Percentiles rank a stretch among this genome's conserved stretches.
Evolutionary conservation across 2,113 vertebrate species (phyloP).

Genomic region (Neogobius melanostomus): DNA sequence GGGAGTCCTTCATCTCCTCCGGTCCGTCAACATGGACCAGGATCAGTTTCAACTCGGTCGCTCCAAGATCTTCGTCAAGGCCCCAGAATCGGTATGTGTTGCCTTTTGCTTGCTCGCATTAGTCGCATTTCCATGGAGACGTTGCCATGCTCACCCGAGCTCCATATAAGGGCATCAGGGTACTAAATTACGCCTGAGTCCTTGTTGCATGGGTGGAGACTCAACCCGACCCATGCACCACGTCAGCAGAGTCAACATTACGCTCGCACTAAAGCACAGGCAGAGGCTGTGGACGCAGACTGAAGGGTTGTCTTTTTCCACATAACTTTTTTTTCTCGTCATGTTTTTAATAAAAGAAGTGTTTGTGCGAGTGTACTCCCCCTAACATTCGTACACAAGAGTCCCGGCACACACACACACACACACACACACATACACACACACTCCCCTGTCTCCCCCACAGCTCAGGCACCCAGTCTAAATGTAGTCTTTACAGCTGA

Average conservation of each 20-base stretch:
- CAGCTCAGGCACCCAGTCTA: slow-evolving; percentile 57
- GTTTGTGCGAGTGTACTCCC: slow-evolving; percentile 65
- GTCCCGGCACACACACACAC: slow-evolving; percentile 30
- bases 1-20: slow-evolving; percentile 90
- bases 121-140: neutral
- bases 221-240: slow-evolving; percentile 55
- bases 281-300: slow-evolving; percentile 57
- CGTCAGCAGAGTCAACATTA: slow-evolving; percentile 73
- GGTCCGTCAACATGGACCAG: slow-evolving; percentile 93
- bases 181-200: slow-evolving; percentile 40
- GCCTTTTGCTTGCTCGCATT: neutral
- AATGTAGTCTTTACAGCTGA: slow-evolving; percentile 63
- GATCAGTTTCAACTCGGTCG: slow-evolving; percentile 95
- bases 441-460: slow-evolving; percentile 16
- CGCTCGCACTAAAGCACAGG: slow-evolving; percentile 58
- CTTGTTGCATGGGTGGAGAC: slow-evolving; percentile 54
- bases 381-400: slow-evolving; percentile 65
- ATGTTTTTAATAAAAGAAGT: slow-evolving; percentile 69
- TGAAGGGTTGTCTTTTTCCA: slow-evolving; percentile 65
- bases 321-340: slow-evolving; percentile 35
- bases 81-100: slow-evolving; percentile 90
- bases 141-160: slow-evolving; percentile 34
- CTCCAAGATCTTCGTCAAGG: slow-evolving; percentile 95
- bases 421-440: too few relatives aligned
- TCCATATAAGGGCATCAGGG: slow-evolving; percentile 63